These are phyloP conservation scores for Nyctalus aviator DNA, from an alignment of 2,797 vertebrate genomes.

Conservation along the genomic window DNA sequence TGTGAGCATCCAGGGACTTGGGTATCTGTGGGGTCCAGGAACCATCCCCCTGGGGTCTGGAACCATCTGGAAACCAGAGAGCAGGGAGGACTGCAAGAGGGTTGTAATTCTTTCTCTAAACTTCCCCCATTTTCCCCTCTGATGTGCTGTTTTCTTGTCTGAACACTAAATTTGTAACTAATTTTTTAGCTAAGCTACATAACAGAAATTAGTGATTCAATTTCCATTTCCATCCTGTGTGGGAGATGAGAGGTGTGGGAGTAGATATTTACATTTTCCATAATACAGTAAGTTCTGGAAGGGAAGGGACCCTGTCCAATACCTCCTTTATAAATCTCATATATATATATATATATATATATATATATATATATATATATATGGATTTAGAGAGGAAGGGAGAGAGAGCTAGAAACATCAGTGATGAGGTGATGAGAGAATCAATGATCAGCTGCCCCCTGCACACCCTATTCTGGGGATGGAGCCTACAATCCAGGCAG, in stretches of 20 bases:
- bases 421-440: no score
- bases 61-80: no score
- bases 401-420: no score
- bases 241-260: background rate
- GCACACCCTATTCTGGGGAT: no score
- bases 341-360: no score
- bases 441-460: no score
- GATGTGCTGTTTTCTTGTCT: background rate
- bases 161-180: background rate
- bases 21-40: background rate
- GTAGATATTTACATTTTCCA: slow-evolving; percentile 4
- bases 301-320: background rate
- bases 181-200: background rate
- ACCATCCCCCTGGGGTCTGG: background rate
- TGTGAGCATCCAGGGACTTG: background rate
- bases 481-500: no score
- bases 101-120: background rate
- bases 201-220: slow-evolving; percentile 12
- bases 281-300: background rate
- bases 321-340: slow-evolving; percentile 3
- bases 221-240: background rate
- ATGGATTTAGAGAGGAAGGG: no score
- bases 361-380: no score
- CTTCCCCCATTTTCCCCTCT: background rate
- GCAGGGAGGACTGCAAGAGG: background rate